Conservation (phyloP, 2,888 invertebrate genomes). For the Blastobasis adustella region DNA sequence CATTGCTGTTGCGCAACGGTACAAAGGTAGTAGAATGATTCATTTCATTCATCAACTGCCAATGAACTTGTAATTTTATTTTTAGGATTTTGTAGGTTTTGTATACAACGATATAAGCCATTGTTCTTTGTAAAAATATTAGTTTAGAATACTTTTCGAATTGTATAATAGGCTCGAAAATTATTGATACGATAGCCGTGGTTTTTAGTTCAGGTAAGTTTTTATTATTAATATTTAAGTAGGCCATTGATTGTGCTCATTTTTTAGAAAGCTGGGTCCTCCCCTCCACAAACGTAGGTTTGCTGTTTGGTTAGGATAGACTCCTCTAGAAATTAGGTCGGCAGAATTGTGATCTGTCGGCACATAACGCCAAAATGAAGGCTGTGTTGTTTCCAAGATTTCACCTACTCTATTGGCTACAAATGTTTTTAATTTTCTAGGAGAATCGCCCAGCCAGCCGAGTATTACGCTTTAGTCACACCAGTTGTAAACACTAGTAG, state of each 20-base stretch:
- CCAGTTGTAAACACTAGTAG: conserved; percentile 1
- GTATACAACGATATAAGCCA: not conserved
- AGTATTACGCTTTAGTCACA: conserved; percentile 3
- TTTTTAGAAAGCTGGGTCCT: no score
- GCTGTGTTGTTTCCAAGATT: not conserved
- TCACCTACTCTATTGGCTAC: conserved; percentile 3
- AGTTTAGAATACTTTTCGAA: no score
- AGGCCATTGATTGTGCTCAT: no score
- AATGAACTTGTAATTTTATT: no score
- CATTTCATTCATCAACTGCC: no score
- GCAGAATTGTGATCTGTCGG: not conserved
- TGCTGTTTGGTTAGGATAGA: no score
- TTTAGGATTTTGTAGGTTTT: conserved; percentile 1
- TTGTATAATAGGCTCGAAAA: no score
- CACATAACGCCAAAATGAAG: conserved; percentile 1
- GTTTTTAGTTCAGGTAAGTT: conserved; percentile 1
- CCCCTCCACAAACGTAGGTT: no score
- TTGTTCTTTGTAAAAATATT: not conserved
- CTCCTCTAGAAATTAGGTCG: no score
- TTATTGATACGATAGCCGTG: not conserved
- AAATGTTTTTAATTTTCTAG: conserved; percentile 1
- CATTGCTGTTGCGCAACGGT: no score
- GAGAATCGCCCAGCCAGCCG: not conserved
- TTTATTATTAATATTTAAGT: no score
- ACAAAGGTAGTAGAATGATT: no score